Evolutionary conservation across 2,797 vertebrate species (phyloP), one percentile per base, ranked within the genome.

Genomic region (Odontamblyopus rebecca): DNA sequence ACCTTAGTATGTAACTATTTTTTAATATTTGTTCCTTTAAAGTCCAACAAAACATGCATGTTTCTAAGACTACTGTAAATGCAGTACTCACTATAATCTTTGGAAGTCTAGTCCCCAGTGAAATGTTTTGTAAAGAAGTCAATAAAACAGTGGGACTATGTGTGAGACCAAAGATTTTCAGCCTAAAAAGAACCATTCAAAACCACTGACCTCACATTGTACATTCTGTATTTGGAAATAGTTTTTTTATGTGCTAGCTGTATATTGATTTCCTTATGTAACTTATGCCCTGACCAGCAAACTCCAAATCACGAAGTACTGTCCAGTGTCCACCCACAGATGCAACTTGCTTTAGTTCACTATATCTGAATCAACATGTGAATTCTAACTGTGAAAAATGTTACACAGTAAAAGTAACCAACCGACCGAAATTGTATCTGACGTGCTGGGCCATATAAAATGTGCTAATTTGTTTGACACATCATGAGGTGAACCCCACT

Each of bases 301-400:
- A 62, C 67, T 63, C 73, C 73, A 71, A 82, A 77, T 75, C 78
- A 85, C 72, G 70, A 48, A 67, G 67, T 48, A 48, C 13, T 48
- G 44, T 48, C 44, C 44, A 48, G 44, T 48, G 71, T 67, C 73
- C 72, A 74, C 71, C 70, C 74, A 84, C 50, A 67, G 44, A 53
- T 63, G 13, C 38, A 51, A 44, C 23, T 48, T 4, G 11, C 19
- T 27, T 26, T n/a, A 13, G 5, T 65, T 18, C 5, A 50, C 63
- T 16, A 8, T 2, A 29, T 9, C 23, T 29, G 35, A 26, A 64
- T 38, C 7, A 35, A 35, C 35, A 44, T 6, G 35, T 50, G 44
- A 18, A 29, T 66, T 50, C 50, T 18, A 50, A 65, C 26, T 13
- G 2, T 38, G 19, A 35, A 23, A 38, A 12, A 26, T 26, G 19